Evolutionary conservation across 2,113 vertebrate genomes (phyloP).

Genomic region (Embiotoca jacksoni): DNA sequence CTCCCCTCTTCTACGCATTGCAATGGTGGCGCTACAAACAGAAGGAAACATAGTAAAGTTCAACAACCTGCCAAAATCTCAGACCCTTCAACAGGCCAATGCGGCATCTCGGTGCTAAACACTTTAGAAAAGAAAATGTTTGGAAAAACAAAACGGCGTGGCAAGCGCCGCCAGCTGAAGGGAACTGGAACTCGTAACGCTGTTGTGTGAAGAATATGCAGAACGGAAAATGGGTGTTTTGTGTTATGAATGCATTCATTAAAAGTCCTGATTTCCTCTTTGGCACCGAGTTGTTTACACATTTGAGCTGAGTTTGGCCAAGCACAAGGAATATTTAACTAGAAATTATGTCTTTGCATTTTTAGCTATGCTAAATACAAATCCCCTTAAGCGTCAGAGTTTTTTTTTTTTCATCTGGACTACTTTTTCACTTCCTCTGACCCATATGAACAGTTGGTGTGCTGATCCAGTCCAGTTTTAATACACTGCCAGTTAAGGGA

Average conservation of each 20-base stretch:
- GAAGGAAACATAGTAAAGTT: conserved; percentile 14
- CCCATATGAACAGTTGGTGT: neutral
- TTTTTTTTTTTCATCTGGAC: neutral
- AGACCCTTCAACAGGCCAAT: neutral
- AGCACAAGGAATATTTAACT: neutral
- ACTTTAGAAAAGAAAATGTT: conserved; percentile 29
- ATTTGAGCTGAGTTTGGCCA: neutral
- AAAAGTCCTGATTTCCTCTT: conserved; percentile 11
- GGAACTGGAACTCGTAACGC: conserved; percentile 4
- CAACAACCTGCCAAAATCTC: conserved; percentile 38
- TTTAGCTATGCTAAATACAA: neutral
- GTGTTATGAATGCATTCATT: conserved; percentile 8
- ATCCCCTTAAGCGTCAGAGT: neutral
- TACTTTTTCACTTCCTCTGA: neutral
- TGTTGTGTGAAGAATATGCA: neutral
- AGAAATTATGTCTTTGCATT: neutral
- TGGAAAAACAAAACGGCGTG: conserved; percentile 4
- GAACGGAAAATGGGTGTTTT: neutral
- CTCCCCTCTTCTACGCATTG: neutral
- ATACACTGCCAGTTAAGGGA: neutral
- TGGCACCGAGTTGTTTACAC: conserved; percentile 8
- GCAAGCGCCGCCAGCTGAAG: neutral
- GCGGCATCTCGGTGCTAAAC: conserved; percentile 12
- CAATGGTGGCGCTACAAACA: conserved; percentile 42
- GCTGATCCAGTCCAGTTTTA: neutral